Base-by-base conservation (phyloP, 1,140 invertebrate genomes). In the Dinoponera quadriceps region DNA sequence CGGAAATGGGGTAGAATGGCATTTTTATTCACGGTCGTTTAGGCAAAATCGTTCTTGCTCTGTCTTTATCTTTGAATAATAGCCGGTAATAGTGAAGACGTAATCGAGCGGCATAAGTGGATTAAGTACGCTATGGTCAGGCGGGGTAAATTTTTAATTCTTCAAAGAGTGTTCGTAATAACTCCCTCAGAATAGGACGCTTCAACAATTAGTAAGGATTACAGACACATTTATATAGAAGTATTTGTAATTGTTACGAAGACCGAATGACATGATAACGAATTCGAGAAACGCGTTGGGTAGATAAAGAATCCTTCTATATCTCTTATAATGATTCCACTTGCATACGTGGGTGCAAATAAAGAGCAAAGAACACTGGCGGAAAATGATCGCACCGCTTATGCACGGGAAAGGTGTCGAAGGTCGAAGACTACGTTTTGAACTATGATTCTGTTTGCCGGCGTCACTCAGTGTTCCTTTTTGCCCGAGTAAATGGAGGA, bases 381-480 rank as follows among this genome's bases (percentile, higher is more conserved):
- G 51, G 51, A 66, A 87, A 86, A 86, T 86, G 85, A 87, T 83
- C 74, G 85, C 59, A 54, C 72, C 80, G 72, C 66, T 87, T 87
- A 83, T 54, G 75, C 85, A 62, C 54, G 44, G 49, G 60, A 86
- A 86, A 87, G 81, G 82, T 88, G 85, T 88, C 71, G 85, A 87
- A 88, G 86, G 85, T 88, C 86, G 85, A 59, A 51, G 74, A 87
- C 68, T 75, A 69, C 68, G 73, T 88, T 88, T 87, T 87, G 65
- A 82, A 72, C 71, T 82, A 81, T 84, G 85, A 88, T 87, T 88
- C 84, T 87, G 86, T 87, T 87, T 88, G 85, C 75, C 71, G 57
- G 81, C 51, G 27, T 68, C 55, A 85, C 83, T 85, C 81, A 82
- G 75, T 78, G 75, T 78, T 73, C 83, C 74, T 87, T 88, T 88